A percentile compares a stretch with the other conserved stretches of the same genome.
Conservation (phyloP, 2,113 vertebrate genomes). For the Plotosus lineatus region DNA sequence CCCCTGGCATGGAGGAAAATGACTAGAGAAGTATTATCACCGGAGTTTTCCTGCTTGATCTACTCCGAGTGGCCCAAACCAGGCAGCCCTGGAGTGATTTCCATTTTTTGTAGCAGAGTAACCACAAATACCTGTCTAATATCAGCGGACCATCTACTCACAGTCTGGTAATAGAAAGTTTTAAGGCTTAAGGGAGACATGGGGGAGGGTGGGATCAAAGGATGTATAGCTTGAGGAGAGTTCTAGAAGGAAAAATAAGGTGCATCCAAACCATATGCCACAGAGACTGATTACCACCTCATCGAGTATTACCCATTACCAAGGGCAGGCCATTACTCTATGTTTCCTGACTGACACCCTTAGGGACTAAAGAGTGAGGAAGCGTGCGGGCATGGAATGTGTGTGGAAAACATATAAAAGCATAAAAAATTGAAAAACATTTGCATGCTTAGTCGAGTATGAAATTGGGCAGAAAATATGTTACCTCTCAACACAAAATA, state of each 20-base stretch:
- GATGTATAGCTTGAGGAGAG: constrained; percentile 55
- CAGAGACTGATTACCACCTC: constrained; percentile 56
- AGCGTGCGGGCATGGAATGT: not conserved
- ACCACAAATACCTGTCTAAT: constrained; percentile 27
- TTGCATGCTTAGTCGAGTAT: not conserved
- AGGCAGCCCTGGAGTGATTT: constrained; percentile 33
- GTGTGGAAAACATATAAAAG: too few species aligned
- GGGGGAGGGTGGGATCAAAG: constrained; percentile 49
- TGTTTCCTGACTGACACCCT: constrained; percentile 41
- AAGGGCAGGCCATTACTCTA: constrained; percentile 45
- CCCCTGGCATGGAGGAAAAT: constrained; percentile 36
- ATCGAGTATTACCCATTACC: constrained; percentile 56
- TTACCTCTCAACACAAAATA: too few species aligned
- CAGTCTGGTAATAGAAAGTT: constrained; percentile 54
- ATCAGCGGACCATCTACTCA: constrained; percentile 33
- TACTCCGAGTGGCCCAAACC: constrained; percentile 25
- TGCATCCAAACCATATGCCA: constrained; percentile 64
- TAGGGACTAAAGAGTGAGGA: constrained; percentile 16
- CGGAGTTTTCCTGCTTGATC: constrained; percentile 51
- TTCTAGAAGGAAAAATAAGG: constrained; percentile 51
- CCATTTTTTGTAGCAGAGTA: constrained; percentile 11
- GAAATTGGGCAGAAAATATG: constrained; percentile 8
- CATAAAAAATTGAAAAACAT: too few species aligned
- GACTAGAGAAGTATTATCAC: constrained; percentile 52
- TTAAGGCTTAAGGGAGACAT: constrained; percentile 40